Evolutionary conservation across 1,140 invertebrate species (phyloP).

Genomic region (Stegodyphus mimosarum): DNA sequence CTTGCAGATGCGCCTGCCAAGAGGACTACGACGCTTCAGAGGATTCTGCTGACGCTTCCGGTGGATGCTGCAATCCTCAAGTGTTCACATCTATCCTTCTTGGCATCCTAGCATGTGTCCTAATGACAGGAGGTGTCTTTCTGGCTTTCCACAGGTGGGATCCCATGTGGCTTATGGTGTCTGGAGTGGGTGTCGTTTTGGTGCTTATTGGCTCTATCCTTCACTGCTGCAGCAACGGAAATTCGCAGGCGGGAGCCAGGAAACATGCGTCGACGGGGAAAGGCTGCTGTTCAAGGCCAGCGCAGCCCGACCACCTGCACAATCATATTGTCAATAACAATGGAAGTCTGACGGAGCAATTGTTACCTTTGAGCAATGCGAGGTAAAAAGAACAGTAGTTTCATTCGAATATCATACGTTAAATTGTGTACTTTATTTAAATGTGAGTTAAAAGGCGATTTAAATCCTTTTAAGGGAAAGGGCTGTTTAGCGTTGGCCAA

Average conservation of each 20-base stretch:
- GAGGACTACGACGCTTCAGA: slow-evolving; percentile 2
- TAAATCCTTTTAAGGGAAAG: too few species aligned
- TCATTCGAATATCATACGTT: too few species aligned
- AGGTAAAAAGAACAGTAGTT: neutral
- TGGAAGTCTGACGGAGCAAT: slow-evolving; percentile 46
- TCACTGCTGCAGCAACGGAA: slow-evolving; percentile 33
- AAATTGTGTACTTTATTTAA: too few species aligned
- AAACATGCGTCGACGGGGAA: neutral
- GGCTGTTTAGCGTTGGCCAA: too few species aligned
- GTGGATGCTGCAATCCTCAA: slow-evolving; percentile 45
- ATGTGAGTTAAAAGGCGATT: too few species aligned
- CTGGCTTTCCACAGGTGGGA: slow-evolving; percentile 36
- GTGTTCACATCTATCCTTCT: slow-evolving; percentile 46
- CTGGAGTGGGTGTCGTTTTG: slow-evolving; percentile 34
- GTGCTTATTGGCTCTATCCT: slow-evolving; percentile 41
- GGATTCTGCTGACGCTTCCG: neutral
- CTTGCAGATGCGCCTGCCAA: slow-evolving; percentile 19
- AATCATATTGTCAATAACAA: neutral
- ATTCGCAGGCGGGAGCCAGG: neutral
- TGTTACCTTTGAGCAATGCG: slow-evolving; percentile 51
- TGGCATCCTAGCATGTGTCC: slow-evolving; percentile 49
- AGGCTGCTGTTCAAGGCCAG: neutral
- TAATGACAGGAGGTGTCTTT: slow-evolving; percentile 57
- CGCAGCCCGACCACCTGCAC: neutral
- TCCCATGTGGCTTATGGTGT: slow-evolving; percentile 56